These are phyloP conservation scores for Trisateles emortualis DNA, from an alignment of 2,888 invertebrate genomes.

Conservation along the genomic window DNA sequence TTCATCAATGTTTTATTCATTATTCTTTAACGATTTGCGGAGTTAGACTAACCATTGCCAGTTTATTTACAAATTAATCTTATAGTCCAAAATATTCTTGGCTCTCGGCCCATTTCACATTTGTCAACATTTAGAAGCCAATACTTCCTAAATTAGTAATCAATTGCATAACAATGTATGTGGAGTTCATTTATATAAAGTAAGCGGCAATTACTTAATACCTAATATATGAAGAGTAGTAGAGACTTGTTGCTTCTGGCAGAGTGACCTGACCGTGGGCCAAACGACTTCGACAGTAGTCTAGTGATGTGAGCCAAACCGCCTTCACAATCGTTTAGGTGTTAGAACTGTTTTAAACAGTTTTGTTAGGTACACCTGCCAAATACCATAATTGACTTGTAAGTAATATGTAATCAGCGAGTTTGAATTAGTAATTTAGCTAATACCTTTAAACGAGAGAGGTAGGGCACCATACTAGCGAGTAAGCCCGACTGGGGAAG, in stretches of 20 bases:
- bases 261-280: constrained; percentile 58
- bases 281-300: constrained; percentile 62
- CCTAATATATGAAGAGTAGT: constrained; percentile 17
- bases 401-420: too few relatives aligned
- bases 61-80: constrained; percentile 21
- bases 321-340: constrained; percentile 38
- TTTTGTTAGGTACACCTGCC: constrained; percentile 37
- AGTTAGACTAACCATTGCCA: neutral
- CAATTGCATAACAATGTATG: constrained; percentile 20
- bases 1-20: neutral
- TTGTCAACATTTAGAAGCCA: constrained; percentile 11
- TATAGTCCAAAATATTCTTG: constrained; percentile 17
- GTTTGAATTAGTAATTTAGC: too few relatives aligned
- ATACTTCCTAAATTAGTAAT: constrained; percentile 15
- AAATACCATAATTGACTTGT: too few relatives aligned
- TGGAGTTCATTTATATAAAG: constrained; percentile 22
- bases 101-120: constrained; percentile 15
- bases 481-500: too few relatives aligned
- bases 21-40: neutral
- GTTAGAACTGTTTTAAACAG: constrained; percentile 38
- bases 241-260: constrained; percentile 74
- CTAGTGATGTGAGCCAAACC: constrained; percentile 56
- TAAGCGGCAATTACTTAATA: constrained; percentile 25
- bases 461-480: too few relatives aligned
- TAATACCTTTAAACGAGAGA: too few relatives aligned